These are phyloP conservation scores for Syrrhaptes paradoxus DNA, from an alignment of 2,113 vertebrate species.

Conservation along the genomic window DNA sequence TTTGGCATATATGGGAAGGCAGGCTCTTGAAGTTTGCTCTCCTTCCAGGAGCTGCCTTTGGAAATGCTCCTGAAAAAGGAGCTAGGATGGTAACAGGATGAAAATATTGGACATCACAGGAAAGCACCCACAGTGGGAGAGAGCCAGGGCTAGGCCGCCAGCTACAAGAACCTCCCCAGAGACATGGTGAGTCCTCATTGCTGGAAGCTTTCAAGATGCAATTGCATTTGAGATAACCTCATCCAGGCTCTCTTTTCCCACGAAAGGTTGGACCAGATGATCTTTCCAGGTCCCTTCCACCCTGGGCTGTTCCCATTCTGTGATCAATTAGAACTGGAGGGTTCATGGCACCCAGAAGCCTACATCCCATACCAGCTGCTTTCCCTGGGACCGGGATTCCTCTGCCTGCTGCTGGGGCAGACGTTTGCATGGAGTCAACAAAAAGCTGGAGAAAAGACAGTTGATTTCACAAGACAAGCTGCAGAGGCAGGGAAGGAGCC, in stretches of 20 bases:
- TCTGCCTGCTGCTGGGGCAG: background rate
- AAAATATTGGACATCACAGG: background rate
- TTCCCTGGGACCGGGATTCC: background rate
- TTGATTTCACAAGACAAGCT: background rate
- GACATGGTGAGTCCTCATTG: rapidly evolving
- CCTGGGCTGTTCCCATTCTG: background rate
- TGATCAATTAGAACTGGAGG: background rate
- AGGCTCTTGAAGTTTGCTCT: background rate
- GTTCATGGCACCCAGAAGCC: rapidly evolving
- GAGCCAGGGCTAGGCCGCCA: background rate
- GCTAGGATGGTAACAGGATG: background rate
- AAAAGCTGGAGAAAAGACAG: background rate
- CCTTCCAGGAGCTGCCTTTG: background rate
- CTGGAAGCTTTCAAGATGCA: background rate
- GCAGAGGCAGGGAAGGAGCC: background rate
- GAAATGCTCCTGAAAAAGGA: background rate
- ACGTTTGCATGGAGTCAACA: background rate
- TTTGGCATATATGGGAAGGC: background rate
- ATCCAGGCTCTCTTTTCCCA: background rate
- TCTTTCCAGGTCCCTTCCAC: background rate
- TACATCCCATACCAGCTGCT: background rate
- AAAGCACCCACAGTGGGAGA: background rate
- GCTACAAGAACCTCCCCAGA: background rate
- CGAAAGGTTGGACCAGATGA: background rate
- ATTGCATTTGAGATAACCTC: background rate